These are phyloP conservation scores for Chamaea fasciata DNA, from an alignment of 2,113 vertebrate genomes.

Conservation along the genomic window DNA sequence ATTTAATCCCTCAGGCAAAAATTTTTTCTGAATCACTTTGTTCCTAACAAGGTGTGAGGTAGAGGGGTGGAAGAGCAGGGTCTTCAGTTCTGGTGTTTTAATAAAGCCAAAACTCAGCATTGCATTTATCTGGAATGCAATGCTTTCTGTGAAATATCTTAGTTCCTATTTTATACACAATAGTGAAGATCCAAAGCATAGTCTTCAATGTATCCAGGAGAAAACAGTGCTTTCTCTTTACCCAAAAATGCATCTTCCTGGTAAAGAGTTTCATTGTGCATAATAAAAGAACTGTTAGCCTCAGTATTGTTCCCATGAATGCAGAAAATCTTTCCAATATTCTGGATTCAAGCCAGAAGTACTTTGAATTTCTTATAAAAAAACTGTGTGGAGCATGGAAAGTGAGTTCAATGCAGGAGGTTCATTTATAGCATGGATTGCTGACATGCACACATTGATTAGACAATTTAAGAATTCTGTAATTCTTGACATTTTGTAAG, in stretches of 20 bases:
- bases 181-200: background rate
- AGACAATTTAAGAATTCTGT: background rate
- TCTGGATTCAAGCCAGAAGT: background rate
- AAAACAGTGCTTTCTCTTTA: background rate
- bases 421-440: background rate
- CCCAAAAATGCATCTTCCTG: background rate
- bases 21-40: background rate
- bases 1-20: background rate
- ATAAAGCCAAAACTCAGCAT: background rate
- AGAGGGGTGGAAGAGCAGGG: rapidly evolving
- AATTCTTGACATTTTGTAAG: background rate
- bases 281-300: background rate
- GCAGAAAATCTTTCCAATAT: background rate
- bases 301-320: background rate
- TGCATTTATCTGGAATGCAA: background rate
- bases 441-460: background rate
- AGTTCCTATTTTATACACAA: background rate
- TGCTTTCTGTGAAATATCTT: background rate
- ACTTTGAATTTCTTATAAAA: background rate
- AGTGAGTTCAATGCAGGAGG: background rate
- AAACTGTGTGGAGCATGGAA: background rate
- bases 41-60: background rate
- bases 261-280: background rate
- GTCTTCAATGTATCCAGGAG: background rate
- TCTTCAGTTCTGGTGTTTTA: background rate